Base-by-base conservation (phyloP, 2,797 vertebrate species). In the Eospalax fontanierii region DNA sequence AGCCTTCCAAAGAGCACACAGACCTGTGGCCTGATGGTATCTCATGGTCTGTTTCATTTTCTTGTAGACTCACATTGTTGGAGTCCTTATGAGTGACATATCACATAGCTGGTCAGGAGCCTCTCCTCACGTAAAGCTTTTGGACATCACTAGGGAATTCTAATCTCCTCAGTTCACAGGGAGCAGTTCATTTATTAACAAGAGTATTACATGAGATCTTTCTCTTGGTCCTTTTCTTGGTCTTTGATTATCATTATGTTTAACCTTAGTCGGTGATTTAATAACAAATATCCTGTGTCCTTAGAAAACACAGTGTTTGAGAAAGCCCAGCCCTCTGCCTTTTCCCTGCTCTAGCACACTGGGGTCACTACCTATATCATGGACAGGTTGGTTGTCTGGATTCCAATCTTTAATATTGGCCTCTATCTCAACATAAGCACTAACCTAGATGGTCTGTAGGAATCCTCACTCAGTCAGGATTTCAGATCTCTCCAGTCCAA, bases 11-110 rank as follows among this genome's bases (percentile, higher is more conserved):
- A 83, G 89, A 94, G 59, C 38, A 88, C 40, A n/a, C 15, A 88
- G 90, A 90, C 65, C 70, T n/a, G 18, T 79, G 65, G 63, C 65
- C 71, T 83, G 70, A 86, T 46, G 63, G 8, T 57, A 73, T 83
- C 86, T 83, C 28, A 35, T 35, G 70, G 35, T 1, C 68, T 91
- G 68, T 63, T 80, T 82, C 85, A 73, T 80, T 85, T 75, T 12
- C 59, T 86, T 43, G 65, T 2, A 66, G 43, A 90, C 54, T 94
- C n/a, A 26, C 28, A 12, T 73, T 88, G 21, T 38, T 70, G 14
- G 76, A 96, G 26, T 88, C 81, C 89, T 89, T 91, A 88, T 79
- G 35, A 95, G 24, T 86, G 78, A 94, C 81, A 84, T 54, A 89
- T 54, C 40, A 94, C 40, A 61, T 26, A 63, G 6, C 50, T 66